These are phyloP conservation scores for Tyrophagus putrescentiae DNA, from an alignment of 1,140 invertebrate genomes.

Conservation along the genomic window DNA sequence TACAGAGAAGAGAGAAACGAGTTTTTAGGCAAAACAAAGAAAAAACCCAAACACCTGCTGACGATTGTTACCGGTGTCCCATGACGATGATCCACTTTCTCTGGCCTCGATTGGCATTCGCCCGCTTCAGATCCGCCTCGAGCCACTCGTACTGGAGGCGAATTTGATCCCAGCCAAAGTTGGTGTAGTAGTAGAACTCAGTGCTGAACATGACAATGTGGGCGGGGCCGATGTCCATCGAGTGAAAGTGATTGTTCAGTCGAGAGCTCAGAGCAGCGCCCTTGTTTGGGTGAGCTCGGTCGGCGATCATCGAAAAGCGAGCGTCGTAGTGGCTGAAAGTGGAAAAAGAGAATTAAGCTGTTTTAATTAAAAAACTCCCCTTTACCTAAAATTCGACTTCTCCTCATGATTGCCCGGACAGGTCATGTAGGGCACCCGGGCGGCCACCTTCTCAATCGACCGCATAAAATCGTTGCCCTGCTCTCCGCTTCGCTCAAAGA, in stretches of 20 bases:
- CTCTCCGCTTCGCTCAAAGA: conserved; percentile 50
- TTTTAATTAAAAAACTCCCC: conserved; percentile 7
- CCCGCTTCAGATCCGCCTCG: conserved; percentile 53
- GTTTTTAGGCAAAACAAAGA: not conserved
- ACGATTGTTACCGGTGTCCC: not conserved
- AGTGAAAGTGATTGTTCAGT: conserved; percentile 28
- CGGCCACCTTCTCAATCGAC: conserved; percentile 68
- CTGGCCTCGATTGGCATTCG: conserved; percentile 44
- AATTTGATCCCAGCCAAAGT: conserved; percentile 66
- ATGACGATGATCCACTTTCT: conserved; percentile 71
- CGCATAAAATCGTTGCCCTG: conserved; percentile 81
- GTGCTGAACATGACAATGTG: conserved; percentile 84
- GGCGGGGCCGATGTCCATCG: conserved; percentile 62
- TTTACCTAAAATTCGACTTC: conserved; percentile 47
- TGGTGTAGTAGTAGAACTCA: conserved; percentile 66
- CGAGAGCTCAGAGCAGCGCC: conserved; percentile 30
- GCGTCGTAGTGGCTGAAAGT: conserved; percentile 72
- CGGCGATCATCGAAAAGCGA: conserved; percentile 48
- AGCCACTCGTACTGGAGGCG: conserved; percentile 80
- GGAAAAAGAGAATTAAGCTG: conserved; percentile 37
- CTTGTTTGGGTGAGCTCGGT: conserved; percentile 34
- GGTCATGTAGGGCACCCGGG: conserved; percentile 78
- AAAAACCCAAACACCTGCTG: not conserved
- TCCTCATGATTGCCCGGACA: conserved; percentile 80
- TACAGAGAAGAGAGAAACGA: not conserved